Evolutionary conservation across 2,797 vertebrate species (phyloP), one percentile per base, ranked within the genome.

Genomic region (Notolepis coatsorum): DNA sequence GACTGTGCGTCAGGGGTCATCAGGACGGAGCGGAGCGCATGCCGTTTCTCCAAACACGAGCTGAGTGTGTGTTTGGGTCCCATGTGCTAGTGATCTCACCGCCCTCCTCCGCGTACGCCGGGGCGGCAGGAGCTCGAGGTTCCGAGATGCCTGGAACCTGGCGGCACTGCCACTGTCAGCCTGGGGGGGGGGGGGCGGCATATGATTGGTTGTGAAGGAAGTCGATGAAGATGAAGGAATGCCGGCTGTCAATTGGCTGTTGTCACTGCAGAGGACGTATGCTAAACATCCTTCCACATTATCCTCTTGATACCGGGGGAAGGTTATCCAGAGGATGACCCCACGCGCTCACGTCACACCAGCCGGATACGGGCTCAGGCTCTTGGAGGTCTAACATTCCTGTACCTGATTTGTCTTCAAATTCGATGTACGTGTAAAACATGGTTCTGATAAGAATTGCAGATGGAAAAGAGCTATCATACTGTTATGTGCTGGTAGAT

Each of bases 1-100:
- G 51, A 58, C 12, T 5, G 38, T 59, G 56, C 51, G 57, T 70
- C 30, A 52, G 50, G 50, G 82, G 85, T 86, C 78, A 77, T 50
- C 9, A 55, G 61, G 46, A 46, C 60, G 60, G 35, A 24, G 38
- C 45, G 24, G 70, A 75, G 27, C n/a, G n/a, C 69, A 61, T 79
- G 75, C 56, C 61, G 5, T 51, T 85, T 81, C 42, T 75, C 80
- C 59, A 85, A 87, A 88, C 84, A 84, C 46, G 57, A 61, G 54
- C 51, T 30, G 64, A 50, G 46, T 52, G 60, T 38, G 9, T 48
- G 56, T 38, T 74, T 62, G 61, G 23, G 43, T 62, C 63, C 80
- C 88, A 90, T 90, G 84, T 93, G 91, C 81, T 69, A 89, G 88
- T 90, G 84, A 89, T 91, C 91, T 89, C 43, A 59, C 42, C 52